Conservation (phyloP, 2,797 vertebrate genomes). For the Hoplostethus atlanticus region DNA sequence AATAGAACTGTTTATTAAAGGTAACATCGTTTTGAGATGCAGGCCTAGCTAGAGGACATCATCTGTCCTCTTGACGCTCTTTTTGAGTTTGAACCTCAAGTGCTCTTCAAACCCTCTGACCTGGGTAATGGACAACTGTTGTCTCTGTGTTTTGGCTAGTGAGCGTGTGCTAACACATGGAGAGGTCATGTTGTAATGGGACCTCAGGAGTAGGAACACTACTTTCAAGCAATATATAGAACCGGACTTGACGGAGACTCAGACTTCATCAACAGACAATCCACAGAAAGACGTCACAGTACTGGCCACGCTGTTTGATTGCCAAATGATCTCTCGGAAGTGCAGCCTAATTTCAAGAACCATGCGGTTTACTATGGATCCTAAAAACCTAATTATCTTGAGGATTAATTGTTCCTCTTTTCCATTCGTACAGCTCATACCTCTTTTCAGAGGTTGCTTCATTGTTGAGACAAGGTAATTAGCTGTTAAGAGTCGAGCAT, state of each 20-base stretch:
- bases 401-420: conserved; percentile 41
- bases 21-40: conserved; percentile 4
- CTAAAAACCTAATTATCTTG: neutral
- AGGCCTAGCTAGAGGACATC: too few species aligned
- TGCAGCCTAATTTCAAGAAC: neutral
- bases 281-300: too few species aligned
- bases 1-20: neutral
- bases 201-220: too few species aligned
- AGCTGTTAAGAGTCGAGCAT: conserved; percentile 47
- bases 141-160: neutral
- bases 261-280: too few species aligned
- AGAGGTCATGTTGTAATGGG: neutral
- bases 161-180: neutral
- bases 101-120: conserved; percentile 2
- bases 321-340: too few species aligned
- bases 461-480: conserved; percentile 60
- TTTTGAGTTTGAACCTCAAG: neutral
- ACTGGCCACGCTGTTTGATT: too few species aligned
- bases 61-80: neutral
- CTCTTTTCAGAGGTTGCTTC: conserved; percentile 35
- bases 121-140: neutral
- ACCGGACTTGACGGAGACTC: too few species aligned
- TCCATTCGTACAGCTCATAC: conserved; percentile 23
- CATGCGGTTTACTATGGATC: neutral
- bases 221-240: too few species aligned